Conservation (phyloP, 2,113 vertebrate species). For the Rafetus swinhoei region DNA sequence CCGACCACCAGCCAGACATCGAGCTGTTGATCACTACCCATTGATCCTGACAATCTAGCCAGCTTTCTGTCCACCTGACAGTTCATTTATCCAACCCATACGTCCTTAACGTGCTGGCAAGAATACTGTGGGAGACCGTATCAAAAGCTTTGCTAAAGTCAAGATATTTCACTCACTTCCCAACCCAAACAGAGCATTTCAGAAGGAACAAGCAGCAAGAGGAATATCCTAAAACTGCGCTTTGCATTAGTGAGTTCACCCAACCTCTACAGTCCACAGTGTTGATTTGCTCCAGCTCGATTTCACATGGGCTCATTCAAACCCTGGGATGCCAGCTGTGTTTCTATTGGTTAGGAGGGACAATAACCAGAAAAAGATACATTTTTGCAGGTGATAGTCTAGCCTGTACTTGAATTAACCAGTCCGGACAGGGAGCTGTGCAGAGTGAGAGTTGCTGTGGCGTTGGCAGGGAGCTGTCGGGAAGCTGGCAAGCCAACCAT, state of each 20-base stretch:
- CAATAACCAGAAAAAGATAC: neutral
- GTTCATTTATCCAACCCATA: too few species aligned
- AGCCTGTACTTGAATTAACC: rapidly evolving
- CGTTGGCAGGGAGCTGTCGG: neutral
- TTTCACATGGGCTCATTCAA: neutral
- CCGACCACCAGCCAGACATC: too few species aligned
- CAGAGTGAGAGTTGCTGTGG: constrained; percentile 19
- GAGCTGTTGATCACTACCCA: too few species aligned
- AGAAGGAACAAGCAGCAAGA: neutral
- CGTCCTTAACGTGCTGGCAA: too few species aligned
- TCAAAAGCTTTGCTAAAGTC: too few species aligned
- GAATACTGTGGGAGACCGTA: too few species aligned
- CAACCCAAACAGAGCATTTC: neutral
- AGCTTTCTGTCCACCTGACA: too few species aligned
- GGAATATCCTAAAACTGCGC: neutral
- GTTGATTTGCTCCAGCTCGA: neutral
- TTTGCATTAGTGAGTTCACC: neutral
- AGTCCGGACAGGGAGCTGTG: neutral
- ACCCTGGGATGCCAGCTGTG: neutral
- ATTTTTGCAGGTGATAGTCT: neutral
- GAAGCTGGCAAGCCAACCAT: neutral
- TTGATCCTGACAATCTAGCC: too few species aligned
- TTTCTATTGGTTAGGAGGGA: neutral
- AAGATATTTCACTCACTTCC: neutral
- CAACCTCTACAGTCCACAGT: neutral